Evolutionary conservation across 2,797 vertebrate species (phyloP).

Genomic region (Muraenolepis orangiensis): DNA sequence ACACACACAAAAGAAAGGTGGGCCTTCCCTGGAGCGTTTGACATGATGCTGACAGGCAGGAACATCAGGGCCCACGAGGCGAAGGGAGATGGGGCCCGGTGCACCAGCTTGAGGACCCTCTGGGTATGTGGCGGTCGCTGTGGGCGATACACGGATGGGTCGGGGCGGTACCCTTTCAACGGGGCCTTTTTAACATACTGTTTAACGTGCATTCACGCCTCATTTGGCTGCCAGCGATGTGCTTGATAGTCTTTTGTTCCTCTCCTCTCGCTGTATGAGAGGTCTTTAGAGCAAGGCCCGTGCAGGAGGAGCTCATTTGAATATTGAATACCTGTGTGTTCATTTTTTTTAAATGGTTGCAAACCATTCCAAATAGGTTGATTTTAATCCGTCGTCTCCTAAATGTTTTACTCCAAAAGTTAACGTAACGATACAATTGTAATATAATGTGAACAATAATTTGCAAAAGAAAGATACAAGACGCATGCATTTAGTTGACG

Average conservation of each 20-base stretch:
- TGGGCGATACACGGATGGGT: slow-evolving; percentile 1
- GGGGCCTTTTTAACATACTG: background rate
- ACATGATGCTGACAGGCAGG: slow-evolving; percentile 95
- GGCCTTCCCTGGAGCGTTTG: slow-evolving; percentile 89
- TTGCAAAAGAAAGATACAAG: background rate
- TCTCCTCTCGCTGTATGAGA: background rate
- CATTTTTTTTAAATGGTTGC: background rate
- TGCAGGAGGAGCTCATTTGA: background rate
- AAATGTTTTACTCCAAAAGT: background rate
- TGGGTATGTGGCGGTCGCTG: slow-evolving; percentile 71
- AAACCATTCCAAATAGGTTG: background rate
- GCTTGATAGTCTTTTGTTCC: background rate
- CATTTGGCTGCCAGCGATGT: background rate
- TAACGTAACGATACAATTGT: background rate
- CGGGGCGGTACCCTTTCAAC: slow-evolving; percentile 68
- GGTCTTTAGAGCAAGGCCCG: background rate
- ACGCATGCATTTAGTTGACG: background rate
- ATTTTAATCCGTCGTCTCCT: background rate
- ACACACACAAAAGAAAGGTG: slow-evolving; percentile 75
- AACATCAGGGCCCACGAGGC: slow-evolving; percentile 92
- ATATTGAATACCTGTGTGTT: background rate
- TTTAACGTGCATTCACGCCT: background rate
- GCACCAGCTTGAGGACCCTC: slow-evolving; percentile 84
- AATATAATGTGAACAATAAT: background rate
- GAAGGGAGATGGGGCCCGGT: slow-evolving; percentile 79